Evolutionary conservation across 2,888 invertebrate genomes (phyloP), one percentile per base, ranked within the genome.

Genomic region (Merodon equestris): DNA sequence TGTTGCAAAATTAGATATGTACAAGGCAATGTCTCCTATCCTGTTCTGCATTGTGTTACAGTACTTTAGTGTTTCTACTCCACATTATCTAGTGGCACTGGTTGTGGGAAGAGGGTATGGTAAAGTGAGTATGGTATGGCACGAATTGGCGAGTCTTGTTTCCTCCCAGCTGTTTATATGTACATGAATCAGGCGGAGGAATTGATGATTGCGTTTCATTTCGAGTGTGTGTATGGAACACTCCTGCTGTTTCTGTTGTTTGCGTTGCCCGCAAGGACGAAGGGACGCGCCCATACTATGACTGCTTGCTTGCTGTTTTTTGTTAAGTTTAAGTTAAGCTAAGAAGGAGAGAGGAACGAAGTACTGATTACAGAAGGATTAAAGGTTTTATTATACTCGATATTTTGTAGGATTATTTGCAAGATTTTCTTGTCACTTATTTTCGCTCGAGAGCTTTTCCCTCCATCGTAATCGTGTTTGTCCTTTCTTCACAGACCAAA

Each of bases 141-240:
- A 63, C 63, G 53, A 61, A 67, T 27, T 18, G 34, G 13, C 19
- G 27, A 27, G n/a, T n/a, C n/a, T n/a, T n/a, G n/a, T n/a, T n/a
- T n/a, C n/a, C n/a, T n/a, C n/a, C 27, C 7, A 7, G 7, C 7
- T 4, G 27, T 27, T 2, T 27, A 27, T 27, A 27, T 7, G 13
- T 15, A 58, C 53, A 72, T 53, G 27, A 44, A 57, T 27, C 67
- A 57, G 47, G 45, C 63, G 50, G 56, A 48, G 42, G 64, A 66
- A 67, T 71, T 71, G 66, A 70, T 64, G 64, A 76, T 60, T 71
- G 60, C 64, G 64, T 66, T 54, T 66, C 53, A 15, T 63, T 44
- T 61, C 10, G 42, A 53, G 10, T 12, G 10, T 51, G 12, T 14
- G 12, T 19, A 19, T n/a, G 36, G 7, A 1, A 2, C 2, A 27